Conservation (phyloP, 2,888 invertebrate genomes). For the Caenorhabditis angaria region DNA sequence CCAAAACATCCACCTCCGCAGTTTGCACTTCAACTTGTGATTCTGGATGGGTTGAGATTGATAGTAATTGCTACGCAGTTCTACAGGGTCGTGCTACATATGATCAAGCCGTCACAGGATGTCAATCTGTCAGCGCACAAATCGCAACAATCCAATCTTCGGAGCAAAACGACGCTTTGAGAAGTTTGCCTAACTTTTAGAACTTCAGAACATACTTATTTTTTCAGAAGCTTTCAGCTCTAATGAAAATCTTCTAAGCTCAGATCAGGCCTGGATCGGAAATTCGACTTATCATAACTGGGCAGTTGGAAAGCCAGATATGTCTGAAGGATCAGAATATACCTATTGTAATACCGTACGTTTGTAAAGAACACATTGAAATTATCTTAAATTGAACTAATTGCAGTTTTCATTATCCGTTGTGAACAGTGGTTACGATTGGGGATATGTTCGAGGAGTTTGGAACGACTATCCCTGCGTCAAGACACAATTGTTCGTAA, state of each 20-base stretch:
- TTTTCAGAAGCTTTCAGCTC: conserved; percentile 6
- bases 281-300: not conserved
- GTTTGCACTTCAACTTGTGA: conserved; percentile 5
- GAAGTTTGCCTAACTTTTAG: not conserved
- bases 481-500: conserved; percentile 3
- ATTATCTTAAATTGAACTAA: not conserved
- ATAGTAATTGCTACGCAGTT: conserved; percentile 3
- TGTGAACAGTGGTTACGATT: not conserved
- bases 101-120: not conserved
- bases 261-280: conserved; percentile 5
- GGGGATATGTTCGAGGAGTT: conserved; percentile 10
- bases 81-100: not conserved
- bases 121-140: not conserved
- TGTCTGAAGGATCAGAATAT: not conserved
- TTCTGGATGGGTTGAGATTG: conserved; percentile 2
- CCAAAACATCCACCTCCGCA: no score
- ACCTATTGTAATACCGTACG: conserved; percentile 1
- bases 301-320: not conserved
- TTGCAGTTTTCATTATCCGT: conserved; percentile 14
- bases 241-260: not conserved
- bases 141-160: not conserved
- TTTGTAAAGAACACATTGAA: no score
- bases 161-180: conserved; percentile 1
- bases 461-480: conserved; percentile 13
- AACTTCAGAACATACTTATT: not conserved